A percentile compares a stretch with the other conserved stretches of the same genome.
phyloP scores from a whole-genome alignment of 2,888 invertebrate genomes.

The Pollenia griseotomentosa region DNA sequence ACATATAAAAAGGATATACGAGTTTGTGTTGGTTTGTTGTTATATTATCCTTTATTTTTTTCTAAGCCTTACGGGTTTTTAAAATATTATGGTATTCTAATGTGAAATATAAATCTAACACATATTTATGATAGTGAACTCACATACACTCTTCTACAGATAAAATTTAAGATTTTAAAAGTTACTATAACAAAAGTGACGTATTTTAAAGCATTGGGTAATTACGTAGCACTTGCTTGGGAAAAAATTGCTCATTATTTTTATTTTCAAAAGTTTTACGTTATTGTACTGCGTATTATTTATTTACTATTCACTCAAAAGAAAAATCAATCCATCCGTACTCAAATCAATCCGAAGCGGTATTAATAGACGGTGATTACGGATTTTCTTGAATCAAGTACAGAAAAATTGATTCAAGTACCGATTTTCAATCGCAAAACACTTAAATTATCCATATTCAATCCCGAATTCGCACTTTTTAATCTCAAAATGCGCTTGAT shows the following conservation, averaged over 20 bases:
- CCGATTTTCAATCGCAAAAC: too few species aligned
- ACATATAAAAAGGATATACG: not conserved
- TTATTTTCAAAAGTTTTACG: not conserved
- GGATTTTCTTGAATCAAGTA: too few species aligned
- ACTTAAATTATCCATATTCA: too few species aligned
- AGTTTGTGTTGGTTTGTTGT: slow-evolving; percentile 12
- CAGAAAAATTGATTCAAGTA: too few species aligned
- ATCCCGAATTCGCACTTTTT: too few species aligned
- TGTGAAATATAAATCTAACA: slow-evolving; percentile 49
- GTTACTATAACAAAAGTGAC: slow-evolving; percentile 38
- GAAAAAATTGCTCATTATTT: not conserved
- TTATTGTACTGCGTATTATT: too few species aligned
- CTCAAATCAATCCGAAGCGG: too few species aligned
- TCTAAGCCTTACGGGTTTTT: slow-evolving; percentile 56
- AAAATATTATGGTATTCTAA: slow-evolving; percentile 56
- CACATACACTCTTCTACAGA: not conserved
- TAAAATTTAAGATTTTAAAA: slow-evolving; percentile 12
- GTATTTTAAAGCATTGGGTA: slow-evolving; percentile 8
- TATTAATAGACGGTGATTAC: too few species aligned
- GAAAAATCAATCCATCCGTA: too few species aligned
- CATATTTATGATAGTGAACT: slow-evolving; percentile 3
- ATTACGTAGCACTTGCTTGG: slow-evolving; percentile 21
- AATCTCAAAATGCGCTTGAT: too few species aligned
- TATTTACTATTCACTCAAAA: too few species aligned
- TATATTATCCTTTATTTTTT: slow-evolving; percentile 29